phyloP scores from a whole-genome alignment of 2,113 vertebrate species.

The Ardeotis arabs region DNA sequence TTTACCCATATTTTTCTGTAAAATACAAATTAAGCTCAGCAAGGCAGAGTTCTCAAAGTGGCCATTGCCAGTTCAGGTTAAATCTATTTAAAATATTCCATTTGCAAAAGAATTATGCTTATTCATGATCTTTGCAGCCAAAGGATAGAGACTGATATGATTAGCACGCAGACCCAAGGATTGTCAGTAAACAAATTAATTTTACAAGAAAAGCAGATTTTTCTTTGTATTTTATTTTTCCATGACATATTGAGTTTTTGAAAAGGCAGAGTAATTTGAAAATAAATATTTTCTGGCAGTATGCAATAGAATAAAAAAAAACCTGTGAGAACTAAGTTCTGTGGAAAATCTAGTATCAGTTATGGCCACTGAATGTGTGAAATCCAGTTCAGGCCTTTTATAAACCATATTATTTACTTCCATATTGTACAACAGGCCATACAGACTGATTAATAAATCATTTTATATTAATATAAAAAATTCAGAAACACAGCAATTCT shows the following conservation, averaged over 20 bases:
- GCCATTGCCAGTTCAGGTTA: neutral
- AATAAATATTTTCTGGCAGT: neutral
- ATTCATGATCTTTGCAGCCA: neutral
- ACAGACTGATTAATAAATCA: neutral
- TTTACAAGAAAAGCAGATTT: neutral
- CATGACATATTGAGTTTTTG: neutral
- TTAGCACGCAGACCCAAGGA: neutral
- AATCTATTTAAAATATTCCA: neutral
- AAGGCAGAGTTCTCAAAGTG: neutral
- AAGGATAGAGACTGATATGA: neutral
- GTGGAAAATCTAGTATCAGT: neutral
- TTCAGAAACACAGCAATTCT: neutral
- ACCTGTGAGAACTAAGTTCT: neutral
- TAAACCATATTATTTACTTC: neutral
- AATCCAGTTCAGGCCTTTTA: neutral
- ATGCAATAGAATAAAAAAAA: neutral
- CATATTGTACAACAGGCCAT: neutral
- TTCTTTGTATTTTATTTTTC: neutral
- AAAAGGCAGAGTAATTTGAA: neutral
- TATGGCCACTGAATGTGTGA: neutral
- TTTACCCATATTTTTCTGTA: neutral
- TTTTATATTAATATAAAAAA: neutral
- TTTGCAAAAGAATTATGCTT: conserved; percentile 8
- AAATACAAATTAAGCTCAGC: conserved; percentile 1
- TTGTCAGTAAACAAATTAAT: neutral